Evolutionary conservation across 2,888 invertebrate genomes (phyloP), one percentile per base, ranked within the genome.

Genomic region (Pogonocherus hispidulus): DNA sequence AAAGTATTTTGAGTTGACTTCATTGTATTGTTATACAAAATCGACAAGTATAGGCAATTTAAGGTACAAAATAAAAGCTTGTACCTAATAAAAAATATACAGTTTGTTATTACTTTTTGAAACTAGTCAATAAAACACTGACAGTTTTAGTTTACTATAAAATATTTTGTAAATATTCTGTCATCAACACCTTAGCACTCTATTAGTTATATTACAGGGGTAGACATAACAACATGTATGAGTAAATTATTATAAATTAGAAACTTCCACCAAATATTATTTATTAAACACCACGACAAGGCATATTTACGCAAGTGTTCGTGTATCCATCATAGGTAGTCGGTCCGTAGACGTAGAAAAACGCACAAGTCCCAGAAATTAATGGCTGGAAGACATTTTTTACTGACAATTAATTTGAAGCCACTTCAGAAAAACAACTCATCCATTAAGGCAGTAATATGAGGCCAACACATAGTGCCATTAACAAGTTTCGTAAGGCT

Each of bases 371-470:
- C 54, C 65, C 51, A 69, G 62, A 70, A 71, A 70, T 72, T 72
- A 72, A 72, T 70, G 74, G 72, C 54, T 68, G 56, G 49, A 66
- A 68, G 69, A 66, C 64, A 73, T 75, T 74, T 75, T 75, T 74
- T 75, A 74, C 78, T 77, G 78, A 79, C 82, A 83, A 83, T 83
- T 82, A 83, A 83, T 83, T 82, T 81, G 81, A 81, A 83, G 81
- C 75, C 82, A 80, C 82, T 80, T 79, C 78, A 81, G 81, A 83
- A 83, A 83, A 84, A 83, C 83, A 83, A 83, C 80, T 81, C 83
- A 80, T 83, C 84, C 83, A 84, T 84, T 84, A 83, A 82, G 80
- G 76, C 79, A 79, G 82, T 82, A 81, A 83, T 82, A 81, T 80
- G 80, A 82, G 79, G 83, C 79, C 78, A 80, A 80, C 79, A 76